Evolutionary conservation across 1,140 invertebrate genomes (phyloP).

Genomic region (Cydia splendana): DNA sequence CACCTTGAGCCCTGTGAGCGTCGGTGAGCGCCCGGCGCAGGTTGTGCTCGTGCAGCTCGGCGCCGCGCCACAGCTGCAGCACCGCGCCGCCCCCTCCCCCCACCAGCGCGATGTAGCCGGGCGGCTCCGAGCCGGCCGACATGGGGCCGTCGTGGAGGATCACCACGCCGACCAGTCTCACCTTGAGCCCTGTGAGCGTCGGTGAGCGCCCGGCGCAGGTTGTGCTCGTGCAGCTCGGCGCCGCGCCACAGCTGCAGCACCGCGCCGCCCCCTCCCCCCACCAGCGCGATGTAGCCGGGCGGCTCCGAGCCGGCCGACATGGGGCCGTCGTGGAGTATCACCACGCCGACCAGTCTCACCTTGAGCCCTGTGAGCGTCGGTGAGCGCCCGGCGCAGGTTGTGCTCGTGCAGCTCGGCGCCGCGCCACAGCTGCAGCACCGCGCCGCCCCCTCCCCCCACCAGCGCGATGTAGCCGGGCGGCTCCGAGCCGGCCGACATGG

Average conservation of each 20-base stretch:
- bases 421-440: conserved; percentile 63
- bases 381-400: conserved; percentile 53
- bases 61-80: conserved; percentile 63
- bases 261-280: conserved; percentile 41
- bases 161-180: too few relatives aligned
- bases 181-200: conserved; percentile 54
- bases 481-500: conserved; percentile 1
- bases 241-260: conserved; percentile 65
- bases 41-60: conserved; percentile 54
- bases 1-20: conserved; percentile 51
- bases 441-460: conserved; percentile 39
- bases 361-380: conserved; percentile 52
- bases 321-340: conserved; percentile 46
- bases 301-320: background rate
- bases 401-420: conserved; percentile 56
- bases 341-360: too few relatives aligned
- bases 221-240: conserved; percentile 54
- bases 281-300: background rate
- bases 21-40: conserved; percentile 56
- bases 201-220: conserved; percentile 52
- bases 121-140: background rate
- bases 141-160: conserved; percentile 44
- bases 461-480: background rate
- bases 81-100: conserved; percentile 43
- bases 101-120: background rate